phyloP scores from a whole-genome alignment of 2,888 invertebrate genomes.

The Cremastinae sp. region DNA sequence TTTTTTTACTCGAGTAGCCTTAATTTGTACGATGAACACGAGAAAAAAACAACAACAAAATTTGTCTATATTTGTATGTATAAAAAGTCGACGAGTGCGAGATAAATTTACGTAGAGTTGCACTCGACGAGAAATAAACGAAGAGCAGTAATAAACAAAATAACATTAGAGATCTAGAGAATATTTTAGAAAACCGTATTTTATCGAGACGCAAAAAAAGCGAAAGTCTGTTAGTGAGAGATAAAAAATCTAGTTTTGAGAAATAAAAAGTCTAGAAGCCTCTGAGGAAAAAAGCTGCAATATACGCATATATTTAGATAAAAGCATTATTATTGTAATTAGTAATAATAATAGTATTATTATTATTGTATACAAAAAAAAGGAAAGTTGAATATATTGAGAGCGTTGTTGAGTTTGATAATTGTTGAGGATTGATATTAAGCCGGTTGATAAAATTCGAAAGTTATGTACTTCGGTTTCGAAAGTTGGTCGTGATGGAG shows the following conservation, averaged over 20 bases:
- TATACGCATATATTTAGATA: no score
- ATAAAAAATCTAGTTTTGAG: conserved; percentile 11
- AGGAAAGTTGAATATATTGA: neutral
- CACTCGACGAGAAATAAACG: no score
- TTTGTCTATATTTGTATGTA: conserved; percentile 17
- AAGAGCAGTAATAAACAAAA: no score
- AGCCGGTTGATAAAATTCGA: conserved; percentile 21
- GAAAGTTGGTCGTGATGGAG: conserved; percentile 33
- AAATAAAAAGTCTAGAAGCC: conserved; percentile 1
- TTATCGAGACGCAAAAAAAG: conserved; percentile 6
- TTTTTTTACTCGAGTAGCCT: conserved; percentile 61
- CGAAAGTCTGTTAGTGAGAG: neutral
- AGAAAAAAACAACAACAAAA: neutral
- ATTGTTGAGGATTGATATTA: neutral
- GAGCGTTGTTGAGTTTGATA: neutral
- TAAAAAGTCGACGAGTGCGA: neutral
- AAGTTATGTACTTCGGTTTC: conserved; percentile 40
- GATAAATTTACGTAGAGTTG: neutral
- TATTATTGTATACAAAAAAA: neutral
- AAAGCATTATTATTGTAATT: no score
- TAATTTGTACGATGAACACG: conserved; percentile 43
- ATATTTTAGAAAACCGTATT: conserved; percentile 1
- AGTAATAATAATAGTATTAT: no score
- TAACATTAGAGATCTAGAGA: neutral
- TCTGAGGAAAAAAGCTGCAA: no score